These are phyloP conservation scores for Ptyas mucosa DNA, from an alignment of 2,113 vertebrate species.

Conservation along the genomic window DNA sequence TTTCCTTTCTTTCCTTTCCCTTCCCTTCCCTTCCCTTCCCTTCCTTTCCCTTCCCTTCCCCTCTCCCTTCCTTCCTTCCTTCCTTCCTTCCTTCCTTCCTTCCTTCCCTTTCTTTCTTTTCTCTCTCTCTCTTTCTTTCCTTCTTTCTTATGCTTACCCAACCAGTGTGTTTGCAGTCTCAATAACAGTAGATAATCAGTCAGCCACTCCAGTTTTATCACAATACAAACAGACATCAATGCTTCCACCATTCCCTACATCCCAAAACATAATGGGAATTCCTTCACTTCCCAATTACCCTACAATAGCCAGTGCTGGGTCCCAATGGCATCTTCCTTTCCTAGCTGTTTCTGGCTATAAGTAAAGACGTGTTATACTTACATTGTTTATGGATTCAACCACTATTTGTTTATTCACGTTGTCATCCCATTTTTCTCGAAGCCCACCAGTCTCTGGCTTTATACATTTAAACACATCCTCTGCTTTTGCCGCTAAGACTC, in stretches of 20 bases:
- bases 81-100: too few species aligned
- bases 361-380: constrained; percentile 55
- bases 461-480: constrained; percentile 84
- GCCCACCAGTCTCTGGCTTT: constrained; percentile 79
- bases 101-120: too few species aligned
- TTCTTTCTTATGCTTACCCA: background rate
- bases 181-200: background rate
- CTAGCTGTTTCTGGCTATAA: too few species aligned
- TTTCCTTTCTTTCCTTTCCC: too few species aligned
- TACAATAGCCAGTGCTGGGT: accelerated
- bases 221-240: background rate
- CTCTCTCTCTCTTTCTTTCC: too few species aligned
- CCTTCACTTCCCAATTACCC: background rate
- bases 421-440: constrained; percentile 86
- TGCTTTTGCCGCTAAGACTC: constrained; percentile 70
- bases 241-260: background rate
- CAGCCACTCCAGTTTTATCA: background rate
- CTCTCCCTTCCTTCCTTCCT: too few species aligned
- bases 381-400: constrained; percentile 78
- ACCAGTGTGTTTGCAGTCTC: background rate
- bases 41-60: accelerated
- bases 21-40: accelerated
- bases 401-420: constrained; percentile 85
- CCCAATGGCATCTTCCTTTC: background rate
- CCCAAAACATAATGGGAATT: background rate